Evolutionary conservation across 2,797 vertebrate species (phyloP).

Genomic region (Chanos chanos): DNA sequence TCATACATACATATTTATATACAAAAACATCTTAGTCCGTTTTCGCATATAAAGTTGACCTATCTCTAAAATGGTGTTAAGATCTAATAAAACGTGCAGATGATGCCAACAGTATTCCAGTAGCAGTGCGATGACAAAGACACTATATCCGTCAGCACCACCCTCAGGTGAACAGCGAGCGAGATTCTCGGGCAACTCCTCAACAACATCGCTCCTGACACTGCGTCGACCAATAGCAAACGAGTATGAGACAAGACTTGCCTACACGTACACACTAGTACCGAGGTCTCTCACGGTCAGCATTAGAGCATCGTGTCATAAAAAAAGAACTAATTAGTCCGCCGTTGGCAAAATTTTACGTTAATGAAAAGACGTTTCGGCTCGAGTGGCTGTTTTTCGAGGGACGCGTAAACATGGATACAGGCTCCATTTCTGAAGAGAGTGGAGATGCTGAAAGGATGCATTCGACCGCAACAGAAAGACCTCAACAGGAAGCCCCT

Average conservation of each 20-base stretch:
- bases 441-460: constrained; percentile 67
- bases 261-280: constrained; percentile 43
- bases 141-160: constrained; percentile 50
- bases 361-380: not conserved
- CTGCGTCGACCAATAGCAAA: constrained; percentile 65
- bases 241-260: constrained; percentile 51
- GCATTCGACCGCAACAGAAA: constrained; percentile 59
- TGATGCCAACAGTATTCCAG: constrained; percentile 2
- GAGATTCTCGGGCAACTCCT: constrained; percentile 34
- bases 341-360: too few relatives aligned
- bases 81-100: too few relatives aligned
- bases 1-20: too few relatives aligned
- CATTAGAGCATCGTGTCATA: constrained; percentile 35
- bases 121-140: not conserved
- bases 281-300: too few relatives aligned
- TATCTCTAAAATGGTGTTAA: too few relatives aligned
- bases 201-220: constrained; percentile 48
- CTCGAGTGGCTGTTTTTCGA: not conserved
- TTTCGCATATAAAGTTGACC: too few relatives aligned
- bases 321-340: too few relatives aligned
- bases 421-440: constrained; percentile 55
- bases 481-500: constrained; percentile 51
- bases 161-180: constrained; percentile 64
- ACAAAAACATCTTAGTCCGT: too few relatives aligned
- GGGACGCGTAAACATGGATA: constrained; percentile 58